Conservation (phyloP, 2,797 vertebrate species). For the Artibeus lituratus region DNA sequence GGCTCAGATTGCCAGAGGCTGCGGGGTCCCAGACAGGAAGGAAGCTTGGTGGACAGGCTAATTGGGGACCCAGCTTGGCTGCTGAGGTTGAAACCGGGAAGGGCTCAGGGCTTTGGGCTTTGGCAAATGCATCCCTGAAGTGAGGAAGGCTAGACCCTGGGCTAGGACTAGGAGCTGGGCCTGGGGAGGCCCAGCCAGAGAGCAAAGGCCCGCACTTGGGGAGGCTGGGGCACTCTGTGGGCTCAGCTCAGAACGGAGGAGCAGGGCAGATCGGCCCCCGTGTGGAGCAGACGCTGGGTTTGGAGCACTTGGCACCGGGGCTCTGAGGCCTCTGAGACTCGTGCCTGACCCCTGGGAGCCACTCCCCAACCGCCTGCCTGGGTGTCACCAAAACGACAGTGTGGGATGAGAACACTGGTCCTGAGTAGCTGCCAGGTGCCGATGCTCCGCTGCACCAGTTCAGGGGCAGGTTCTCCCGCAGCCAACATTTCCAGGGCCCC, state of each 20-base stretch:
- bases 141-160: constrained; percentile 57
- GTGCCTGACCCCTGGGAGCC: not conserved
- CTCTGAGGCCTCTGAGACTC: not conserved
- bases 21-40: not conserved
- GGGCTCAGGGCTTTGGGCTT: constrained; percentile 72
- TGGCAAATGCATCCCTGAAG: constrained; percentile 55
- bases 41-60: constrained; percentile 53
- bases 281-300: not conserved
- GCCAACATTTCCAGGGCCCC: not conserved
- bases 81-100: constrained; percentile 69
- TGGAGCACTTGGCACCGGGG: not conserved
- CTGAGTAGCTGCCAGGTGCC: not conserved
- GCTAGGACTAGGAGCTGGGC: constrained; percentile 62
- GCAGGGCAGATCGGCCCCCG: not conserved
- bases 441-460: accelerated
- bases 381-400: not conserved
- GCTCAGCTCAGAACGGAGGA: not conserved
- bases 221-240: not conserved
- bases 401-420: not conserved
- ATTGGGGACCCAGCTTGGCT: constrained; percentile 77
- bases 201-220: constrained; percentile 37
- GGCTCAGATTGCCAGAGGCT: not conserved
- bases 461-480: not conserved
- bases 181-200: constrained; percentile 50
- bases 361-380: not conserved